Percentiles rank a stretch among this genome's conserved stretches.
Conservation (phyloP, 2,113 vertebrate species). For the Dermatemys mawii region DNA sequence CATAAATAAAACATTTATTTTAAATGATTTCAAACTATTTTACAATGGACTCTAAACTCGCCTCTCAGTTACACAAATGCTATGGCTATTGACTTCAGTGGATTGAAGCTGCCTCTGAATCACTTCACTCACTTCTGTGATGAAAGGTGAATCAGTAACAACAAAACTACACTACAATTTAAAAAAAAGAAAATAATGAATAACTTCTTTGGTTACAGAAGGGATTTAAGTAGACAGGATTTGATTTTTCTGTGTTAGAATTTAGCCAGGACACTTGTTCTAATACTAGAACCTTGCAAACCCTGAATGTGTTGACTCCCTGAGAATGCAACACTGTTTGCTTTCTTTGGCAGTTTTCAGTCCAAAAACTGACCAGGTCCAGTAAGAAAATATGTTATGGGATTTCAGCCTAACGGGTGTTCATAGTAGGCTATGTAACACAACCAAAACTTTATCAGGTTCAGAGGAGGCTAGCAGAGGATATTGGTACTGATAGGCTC, state of each 20-base stretch:
- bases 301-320: neutral
- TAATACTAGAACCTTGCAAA: neutral
- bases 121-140: neutral
- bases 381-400: neutral
- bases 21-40: neutral
- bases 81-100: neutral
- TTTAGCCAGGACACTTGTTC: neutral
- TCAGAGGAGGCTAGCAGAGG: neutral
- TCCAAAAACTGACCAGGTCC: neutral
- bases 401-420: neutral
- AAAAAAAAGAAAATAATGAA: neutral
- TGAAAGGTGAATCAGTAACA: neutral
- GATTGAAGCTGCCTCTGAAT: neutral
- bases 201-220: neutral
- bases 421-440: neutral
- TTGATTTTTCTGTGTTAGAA: neutral
- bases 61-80: neutral
- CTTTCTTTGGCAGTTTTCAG: neutral
- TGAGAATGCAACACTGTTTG: neutral
- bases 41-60: neutral
- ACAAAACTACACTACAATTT: neutral
- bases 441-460: neutral
- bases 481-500: neutral
- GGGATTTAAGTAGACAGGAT: neutral
- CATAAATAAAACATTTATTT: conserved; percentile 26